These are phyloP conservation scores for Andricus curvator DNA, from an alignment of 2,888 invertebrate genomes.

Conservation along the genomic window DNA sequence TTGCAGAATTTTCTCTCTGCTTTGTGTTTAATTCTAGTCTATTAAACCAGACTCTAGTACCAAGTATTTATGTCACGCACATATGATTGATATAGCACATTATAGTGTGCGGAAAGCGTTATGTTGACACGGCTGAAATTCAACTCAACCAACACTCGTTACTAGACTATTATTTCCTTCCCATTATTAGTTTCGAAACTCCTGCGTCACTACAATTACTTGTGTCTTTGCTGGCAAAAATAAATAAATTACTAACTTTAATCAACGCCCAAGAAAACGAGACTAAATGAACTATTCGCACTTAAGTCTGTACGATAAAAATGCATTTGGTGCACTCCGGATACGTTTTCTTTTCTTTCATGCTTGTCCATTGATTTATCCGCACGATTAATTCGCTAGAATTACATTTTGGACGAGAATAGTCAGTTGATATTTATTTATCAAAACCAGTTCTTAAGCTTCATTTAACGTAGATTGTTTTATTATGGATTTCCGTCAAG, in stretches of 20 bases:
- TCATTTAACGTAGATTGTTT: conserved; percentile 4
- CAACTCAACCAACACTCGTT: conserved; percentile 26
- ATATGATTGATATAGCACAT: conserved; percentile 33
- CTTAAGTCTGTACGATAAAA: conserved; percentile 18
- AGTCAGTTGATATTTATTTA: not conserved
- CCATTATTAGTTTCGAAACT: conserved; percentile 38
- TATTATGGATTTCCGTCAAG: conserved; percentile 32
- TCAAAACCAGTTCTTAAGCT: conserved; percentile 12
- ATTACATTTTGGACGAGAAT: not conserved
- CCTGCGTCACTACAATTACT: not conserved
- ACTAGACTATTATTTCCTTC: conserved; percentile 31
- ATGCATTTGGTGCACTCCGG: not conserved
- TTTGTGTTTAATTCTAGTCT: conserved; percentile 16
- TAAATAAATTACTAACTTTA: conserved; percentile 28
- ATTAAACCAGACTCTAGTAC: not conserved
- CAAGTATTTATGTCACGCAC: conserved; percentile 23
- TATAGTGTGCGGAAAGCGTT: conserved; percentile 23
- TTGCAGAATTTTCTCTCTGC: conserved; percentile 10
- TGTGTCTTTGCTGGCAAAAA: not conserved
- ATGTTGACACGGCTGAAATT: conserved; percentile 36
- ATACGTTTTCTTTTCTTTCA: conserved; percentile 13
- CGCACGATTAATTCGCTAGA: conserved; percentile 1
- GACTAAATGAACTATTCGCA: conserved; percentile 11
- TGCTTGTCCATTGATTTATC: conserved; percentile 13
- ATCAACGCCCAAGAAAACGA: conserved; percentile 27